A percentile compares a stretch with the other conserved stretches of the same genome.
Evolutionary conservation across 1,140 invertebrate genomes (phyloP).

Genomic region (Eupeodes corollae): DNA sequence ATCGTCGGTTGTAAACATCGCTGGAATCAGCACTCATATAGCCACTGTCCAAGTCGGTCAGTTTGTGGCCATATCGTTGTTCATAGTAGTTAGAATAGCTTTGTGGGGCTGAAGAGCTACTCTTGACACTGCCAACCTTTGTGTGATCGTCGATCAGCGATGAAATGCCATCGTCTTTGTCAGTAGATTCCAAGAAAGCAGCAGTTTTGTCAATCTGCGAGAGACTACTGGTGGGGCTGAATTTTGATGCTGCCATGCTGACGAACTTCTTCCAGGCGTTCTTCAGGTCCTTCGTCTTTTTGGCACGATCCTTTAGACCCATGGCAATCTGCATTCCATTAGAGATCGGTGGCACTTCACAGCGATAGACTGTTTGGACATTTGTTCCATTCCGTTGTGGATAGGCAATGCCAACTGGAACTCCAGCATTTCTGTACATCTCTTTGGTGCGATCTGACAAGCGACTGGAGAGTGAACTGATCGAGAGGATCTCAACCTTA

Average conservation of each 20-base stretch:
- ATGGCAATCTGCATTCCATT: slow-evolving; percentile 36
- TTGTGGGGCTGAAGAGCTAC: slow-evolving; percentile 11
- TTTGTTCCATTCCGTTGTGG: slow-evolving; percentile 23
- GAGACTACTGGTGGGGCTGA: slow-evolving; percentile 31
- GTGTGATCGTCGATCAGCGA: slow-evolving; percentile 29
- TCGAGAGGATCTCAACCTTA: slow-evolving; percentile 29
- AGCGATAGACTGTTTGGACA: slow-evolving; percentile 33
- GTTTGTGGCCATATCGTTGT: slow-evolving; percentile 21
- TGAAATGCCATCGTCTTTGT: slow-evolving; percentile 30
- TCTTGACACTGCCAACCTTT: slow-evolving; percentile 10
- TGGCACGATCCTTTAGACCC: slow-evolving; percentile 30
- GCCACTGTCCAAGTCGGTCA: slow-evolving; percentile 46
- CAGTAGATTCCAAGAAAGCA: slow-evolving; percentile 19
- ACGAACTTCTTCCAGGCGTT: slow-evolving; percentile 39
- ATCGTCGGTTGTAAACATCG: slow-evolving; percentile 34
- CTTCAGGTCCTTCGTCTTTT: slow-evolving; percentile 34
- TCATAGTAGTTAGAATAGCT: slow-evolving; percentile 27
- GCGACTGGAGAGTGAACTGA: slow-evolving; percentile 29
- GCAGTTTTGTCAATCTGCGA: slow-evolving; percentile 22
- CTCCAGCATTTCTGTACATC: slow-evolving; percentile 30
- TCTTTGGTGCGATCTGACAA: slow-evolving; percentile 34
- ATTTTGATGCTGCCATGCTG: slow-evolving; percentile 33
- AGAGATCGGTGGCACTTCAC: slow-evolving; percentile 30
- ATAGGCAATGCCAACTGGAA: slow-evolving; percentile 32
- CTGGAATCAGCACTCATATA: slow-evolving; percentile 67